A percentile compares a stretch with the other conserved stretches of the same genome.
These are phyloP conservation scores for Hyles euphorbiae DNA, from an alignment of 1,140 invertebrate genomes.

Conservation along the genomic window DNA sequence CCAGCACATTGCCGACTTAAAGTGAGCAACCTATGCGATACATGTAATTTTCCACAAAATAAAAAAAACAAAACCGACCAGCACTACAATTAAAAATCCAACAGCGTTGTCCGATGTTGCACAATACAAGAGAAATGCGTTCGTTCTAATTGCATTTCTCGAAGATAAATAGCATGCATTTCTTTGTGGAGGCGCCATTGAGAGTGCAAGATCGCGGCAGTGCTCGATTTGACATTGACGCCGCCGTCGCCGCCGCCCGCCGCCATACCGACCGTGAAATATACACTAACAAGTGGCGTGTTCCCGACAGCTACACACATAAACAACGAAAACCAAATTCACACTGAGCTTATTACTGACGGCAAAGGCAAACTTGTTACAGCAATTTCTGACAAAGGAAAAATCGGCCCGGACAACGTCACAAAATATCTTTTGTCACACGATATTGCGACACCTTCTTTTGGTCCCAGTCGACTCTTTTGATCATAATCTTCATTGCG, in stretches of 20 bases:
- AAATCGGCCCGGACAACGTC: not conserved
- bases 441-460: constrained; percentile 4
- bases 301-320: constrained; percentile 28
- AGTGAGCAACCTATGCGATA: too few species aligned
- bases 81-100: constrained; percentile 32
- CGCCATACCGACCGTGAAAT: constrained; percentile 33
- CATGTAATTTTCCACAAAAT: too few species aligned
- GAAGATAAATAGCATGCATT: constrained; percentile 51
- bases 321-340: constrained; percentile 2
- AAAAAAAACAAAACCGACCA: too few species aligned
- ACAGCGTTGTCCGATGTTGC: constrained; percentile 33
- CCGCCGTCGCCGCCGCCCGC: constrained; percentile 21
- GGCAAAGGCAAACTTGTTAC: not conserved
- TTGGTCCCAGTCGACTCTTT: not conserved
- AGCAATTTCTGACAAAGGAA: not conserved
- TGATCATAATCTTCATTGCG: constrained; percentile 6
- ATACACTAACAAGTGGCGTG: constrained; percentile 30
- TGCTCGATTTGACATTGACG: constrained; percentile 39
- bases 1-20: too few species aligned
- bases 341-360: too few species aligned
- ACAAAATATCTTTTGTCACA: constrained; percentile 5
- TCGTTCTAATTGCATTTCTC: constrained; percentile 55
- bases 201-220: constrained; percentile 31
- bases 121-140: constrained; percentile 46
- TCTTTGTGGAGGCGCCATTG: constrained; percentile 36